These are phyloP conservation scores for Nymphalis urticae DNA, from an alignment of 2,888 invertebrate species.

Conservation along the genomic window DNA sequence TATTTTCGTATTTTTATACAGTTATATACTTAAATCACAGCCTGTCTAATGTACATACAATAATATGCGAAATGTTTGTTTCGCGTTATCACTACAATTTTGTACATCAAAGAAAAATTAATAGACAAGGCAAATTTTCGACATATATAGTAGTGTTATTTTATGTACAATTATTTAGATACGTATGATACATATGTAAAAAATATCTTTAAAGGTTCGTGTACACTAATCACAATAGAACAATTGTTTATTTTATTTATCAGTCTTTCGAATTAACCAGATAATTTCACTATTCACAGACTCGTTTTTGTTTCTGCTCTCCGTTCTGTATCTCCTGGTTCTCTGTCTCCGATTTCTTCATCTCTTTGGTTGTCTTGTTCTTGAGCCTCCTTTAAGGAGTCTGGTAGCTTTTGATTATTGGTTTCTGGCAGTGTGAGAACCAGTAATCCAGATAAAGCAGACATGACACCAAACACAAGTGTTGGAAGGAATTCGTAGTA, in stretches of 20 bases:
- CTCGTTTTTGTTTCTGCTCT: slow-evolving; percentile 48
- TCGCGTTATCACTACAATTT: no score
- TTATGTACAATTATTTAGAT: no score
- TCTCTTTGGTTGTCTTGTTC: slow-evolving; percentile 57
- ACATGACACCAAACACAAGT: slow-evolving; percentile 81
- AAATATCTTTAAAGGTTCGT: no score
- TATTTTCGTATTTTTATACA: no score
- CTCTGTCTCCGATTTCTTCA: slow-evolving; percentile 38
- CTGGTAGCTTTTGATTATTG: slow-evolving; percentile 81
- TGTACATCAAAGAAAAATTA: no score
- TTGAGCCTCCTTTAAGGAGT: slow-evolving; percentile 83
- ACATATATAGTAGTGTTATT: no score
- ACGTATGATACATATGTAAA: no score
- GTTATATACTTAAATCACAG: no score
- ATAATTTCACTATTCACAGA: slow-evolving; percentile 39
- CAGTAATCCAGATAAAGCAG: slow-evolving; percentile 78
- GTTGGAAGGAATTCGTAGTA: slow-evolving; percentile 78
- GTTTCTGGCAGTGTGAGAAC: slow-evolving; percentile 84
- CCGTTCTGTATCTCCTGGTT: slow-evolving; percentile 39
- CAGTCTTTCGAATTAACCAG: slow-evolving; percentile 27
- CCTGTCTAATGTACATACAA: no score
- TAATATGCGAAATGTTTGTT: no score
- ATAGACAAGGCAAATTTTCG: no score
- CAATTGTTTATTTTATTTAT: slow-evolving; percentile 3
- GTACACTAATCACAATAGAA: background rate